Evolutionary conservation across 2,797 vertebrate species (phyloP).

Genomic region (Myotis vivesi): DNA sequence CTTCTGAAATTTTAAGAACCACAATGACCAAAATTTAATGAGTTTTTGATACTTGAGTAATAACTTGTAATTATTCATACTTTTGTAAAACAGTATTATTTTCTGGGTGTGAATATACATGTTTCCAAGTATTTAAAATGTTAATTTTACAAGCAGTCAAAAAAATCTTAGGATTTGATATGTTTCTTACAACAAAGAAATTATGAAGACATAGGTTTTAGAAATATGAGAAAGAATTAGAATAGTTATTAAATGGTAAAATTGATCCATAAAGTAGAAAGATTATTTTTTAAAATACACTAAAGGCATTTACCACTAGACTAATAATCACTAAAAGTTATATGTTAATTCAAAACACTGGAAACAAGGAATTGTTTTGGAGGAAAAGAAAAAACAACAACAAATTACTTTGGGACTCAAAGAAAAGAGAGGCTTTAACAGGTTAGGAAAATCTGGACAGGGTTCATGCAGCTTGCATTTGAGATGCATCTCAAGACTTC

Average conservation of each 20-base stretch:
- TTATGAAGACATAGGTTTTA: slow-evolving; percentile 65
- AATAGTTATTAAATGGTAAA: neutral
- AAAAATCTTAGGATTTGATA: slow-evolving; percentile 68
- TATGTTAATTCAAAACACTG: neutral
- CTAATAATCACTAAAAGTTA: neutral
- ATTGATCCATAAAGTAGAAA: neutral
- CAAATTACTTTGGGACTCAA: neutral
- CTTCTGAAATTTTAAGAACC: neutral
- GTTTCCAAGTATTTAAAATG: slow-evolving; percentile 72
- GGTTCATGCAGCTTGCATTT: neutral
- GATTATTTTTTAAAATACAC: neutral
- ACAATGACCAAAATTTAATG: neutral
- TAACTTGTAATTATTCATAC: slow-evolving; percentile 14
- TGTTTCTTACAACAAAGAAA: slow-evolving; percentile 61
- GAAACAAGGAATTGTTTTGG: neutral
- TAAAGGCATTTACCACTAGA: neutral
- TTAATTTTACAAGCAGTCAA: slow-evolving; percentile 70
- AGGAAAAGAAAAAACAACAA: no score
- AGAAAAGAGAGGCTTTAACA: neutral
- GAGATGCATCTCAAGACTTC: neutral
- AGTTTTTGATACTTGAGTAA: neutral
- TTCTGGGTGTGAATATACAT: slow-evolving; percentile 62
- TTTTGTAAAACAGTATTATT: slow-evolving; percentile 60
- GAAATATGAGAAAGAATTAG: neutral
- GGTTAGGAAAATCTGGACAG: neutral